phyloP scores from a whole-genome alignment of 2,797 vertebrate genomes.

The Phalanger gymnotis region DNA sequence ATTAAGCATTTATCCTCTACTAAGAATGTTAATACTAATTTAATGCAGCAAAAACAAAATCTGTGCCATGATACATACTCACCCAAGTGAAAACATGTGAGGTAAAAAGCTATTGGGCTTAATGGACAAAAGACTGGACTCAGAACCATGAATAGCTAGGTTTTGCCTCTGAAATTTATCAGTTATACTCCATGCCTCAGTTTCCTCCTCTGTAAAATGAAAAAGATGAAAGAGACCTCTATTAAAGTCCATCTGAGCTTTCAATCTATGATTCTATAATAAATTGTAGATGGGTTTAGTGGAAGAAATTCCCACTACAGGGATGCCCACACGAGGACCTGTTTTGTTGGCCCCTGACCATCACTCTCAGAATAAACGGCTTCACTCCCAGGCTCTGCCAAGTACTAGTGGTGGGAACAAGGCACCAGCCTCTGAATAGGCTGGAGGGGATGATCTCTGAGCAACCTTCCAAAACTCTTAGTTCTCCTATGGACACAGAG shows the following conservation, averaged over 20 bases:
- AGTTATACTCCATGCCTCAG: not conserved
- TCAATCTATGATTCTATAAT: not conserved
- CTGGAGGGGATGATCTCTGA: not conserved
- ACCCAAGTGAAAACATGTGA: not conserved
- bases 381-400: not conserved
- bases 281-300: not conserved
- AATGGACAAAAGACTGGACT: not conserved
- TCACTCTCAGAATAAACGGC: not conserved
- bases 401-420: not conserved
- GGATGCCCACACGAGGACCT: not conserved
- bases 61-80: not conserved
- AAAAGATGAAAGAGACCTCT: not conserved
- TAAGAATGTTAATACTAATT: not conserved
- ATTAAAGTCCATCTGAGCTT: not conserved
- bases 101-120: not conserved
- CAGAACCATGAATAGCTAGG: not conserved
- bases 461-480: not conserved
- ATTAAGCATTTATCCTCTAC: not conserved
- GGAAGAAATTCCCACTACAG: not conserved
- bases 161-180: not conserved
- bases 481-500: not conserved
- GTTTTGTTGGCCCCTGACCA: not conserved
- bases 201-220: not conserved
- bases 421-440: not conserved
- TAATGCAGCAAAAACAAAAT: not conserved